Conservation (phyloP, 64 coral and sea anemone species). For the Anthopleura sola region DNA sequence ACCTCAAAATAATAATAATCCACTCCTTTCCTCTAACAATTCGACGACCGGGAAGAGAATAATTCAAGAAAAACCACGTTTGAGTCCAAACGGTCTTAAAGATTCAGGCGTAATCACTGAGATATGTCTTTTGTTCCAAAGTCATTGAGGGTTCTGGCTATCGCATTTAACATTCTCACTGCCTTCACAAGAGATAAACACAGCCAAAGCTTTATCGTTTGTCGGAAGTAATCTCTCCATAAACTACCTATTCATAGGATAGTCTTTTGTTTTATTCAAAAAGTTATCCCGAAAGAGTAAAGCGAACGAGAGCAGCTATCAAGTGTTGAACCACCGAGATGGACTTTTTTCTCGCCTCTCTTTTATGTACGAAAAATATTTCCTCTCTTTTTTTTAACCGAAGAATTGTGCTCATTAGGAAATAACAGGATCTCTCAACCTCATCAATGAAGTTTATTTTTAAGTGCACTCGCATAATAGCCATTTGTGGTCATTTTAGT, state of each 20-base stretch:
- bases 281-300: background rate
- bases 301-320: background rate
- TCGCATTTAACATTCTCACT: slow-evolving; percentile 17
- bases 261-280: slow-evolving; percentile 17
- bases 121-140: slow-evolving; percentile 5
- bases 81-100: background rate
- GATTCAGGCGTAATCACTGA: slow-evolving; percentile 20
- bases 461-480: background rate
- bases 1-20: background rate
- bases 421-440: background rate
- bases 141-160: slow-evolving; percentile 8
- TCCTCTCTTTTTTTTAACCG: background rate
- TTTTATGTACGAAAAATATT: background rate
- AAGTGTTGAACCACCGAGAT: background rate
- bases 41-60: background rate
- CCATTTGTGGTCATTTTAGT: slow-evolving; percentile 10
- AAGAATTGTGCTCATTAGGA: background rate
- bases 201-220: background rate
- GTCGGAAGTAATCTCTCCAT: slow-evolving; percentile 21
- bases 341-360: background rate
- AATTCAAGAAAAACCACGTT: background rate
- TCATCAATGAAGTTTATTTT: slow-evolving; percentile 12
- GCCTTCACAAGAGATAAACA: slow-evolving; percentile 4
- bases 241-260: slow-evolving; percentile 12
- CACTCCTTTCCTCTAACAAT: background rate